Evolutionary conservation across 2,113 vertebrate species (phyloP).

Genomic region (Ptilorrhoa leucosticta): DNA sequence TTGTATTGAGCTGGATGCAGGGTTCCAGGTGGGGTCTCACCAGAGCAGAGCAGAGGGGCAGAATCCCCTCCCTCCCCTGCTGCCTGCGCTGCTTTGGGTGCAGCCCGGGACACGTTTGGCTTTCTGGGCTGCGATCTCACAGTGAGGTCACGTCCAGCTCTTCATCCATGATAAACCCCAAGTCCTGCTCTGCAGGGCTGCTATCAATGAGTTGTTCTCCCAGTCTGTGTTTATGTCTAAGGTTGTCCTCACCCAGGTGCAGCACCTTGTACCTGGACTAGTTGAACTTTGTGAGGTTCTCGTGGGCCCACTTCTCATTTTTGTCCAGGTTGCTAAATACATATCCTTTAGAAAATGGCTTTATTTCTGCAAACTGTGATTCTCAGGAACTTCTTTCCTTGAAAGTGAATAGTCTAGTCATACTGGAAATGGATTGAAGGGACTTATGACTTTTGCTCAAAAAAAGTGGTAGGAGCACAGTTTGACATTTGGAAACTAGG

Average conservation of each 20-base stretch:
- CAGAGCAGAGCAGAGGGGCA: not conserved
- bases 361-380: not conserved
- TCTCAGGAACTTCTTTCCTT: not conserved
- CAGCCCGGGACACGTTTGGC: fast-evolving
- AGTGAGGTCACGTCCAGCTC: not conserved
- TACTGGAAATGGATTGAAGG: not conserved
- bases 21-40: fast-evolving
- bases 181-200: not conserved
- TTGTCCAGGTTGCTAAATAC: not conserved
- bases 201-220: not conserved
- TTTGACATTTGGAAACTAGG: not conserved
- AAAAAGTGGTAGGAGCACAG: not conserved
- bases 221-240: not conserved
- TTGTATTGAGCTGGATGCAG: too few relatives aligned
- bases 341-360: not conserved
- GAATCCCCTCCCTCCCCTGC: not conserved
- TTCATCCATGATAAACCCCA: not conserved
- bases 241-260: not conserved
- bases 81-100: not conserved
- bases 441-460: not conserved
- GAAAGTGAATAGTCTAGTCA: not conserved
- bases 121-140: not conserved
- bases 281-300: not conserved
- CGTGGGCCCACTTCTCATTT: not conserved
- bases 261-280: not conserved